Evolutionary conservation across 2,888 invertebrate genomes (phyloP).

Genomic region (Conops quadrifasciatus): DNA sequence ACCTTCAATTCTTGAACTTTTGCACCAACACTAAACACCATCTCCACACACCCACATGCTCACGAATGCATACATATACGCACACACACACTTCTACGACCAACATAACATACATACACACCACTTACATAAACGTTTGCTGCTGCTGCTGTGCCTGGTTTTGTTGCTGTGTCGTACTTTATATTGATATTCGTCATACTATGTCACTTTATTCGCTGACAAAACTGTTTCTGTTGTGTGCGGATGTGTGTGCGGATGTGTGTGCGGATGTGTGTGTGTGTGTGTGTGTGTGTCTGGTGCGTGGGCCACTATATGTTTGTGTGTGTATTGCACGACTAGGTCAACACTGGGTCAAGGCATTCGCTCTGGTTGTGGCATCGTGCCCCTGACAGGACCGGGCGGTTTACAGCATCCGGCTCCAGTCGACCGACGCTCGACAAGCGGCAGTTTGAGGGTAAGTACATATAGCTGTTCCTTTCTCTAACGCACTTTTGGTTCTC

Average conservation of each 20-base stretch:
- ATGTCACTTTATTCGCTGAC: too few relatives aligned
- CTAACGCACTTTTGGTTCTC: conserved; percentile 6
- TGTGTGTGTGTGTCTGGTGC: conserved; percentile 23
- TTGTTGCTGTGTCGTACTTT: too few relatives aligned
- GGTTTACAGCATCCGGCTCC: conserved; percentile 65
- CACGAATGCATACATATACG: not conserved
- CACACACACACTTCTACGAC: too few relatives aligned
- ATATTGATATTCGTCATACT: too few relatives aligned
- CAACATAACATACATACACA: too few relatives aligned
- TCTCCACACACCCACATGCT: not conserved
- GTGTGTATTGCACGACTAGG: conserved; percentile 54
- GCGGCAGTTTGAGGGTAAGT: conserved; percentile 65
- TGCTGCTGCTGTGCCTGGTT: too few relatives aligned
- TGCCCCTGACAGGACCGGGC: conserved; percentile 64
- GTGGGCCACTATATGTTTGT: conserved; percentile 23
- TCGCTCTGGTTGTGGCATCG: conserved; percentile 65
- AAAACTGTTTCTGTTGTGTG: not conserved
- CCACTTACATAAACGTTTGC: too few relatives aligned
- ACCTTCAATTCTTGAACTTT: conserved; percentile 1
- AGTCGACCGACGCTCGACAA: conserved; percentile 63
- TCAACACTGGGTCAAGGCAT: conserved; percentile 66
- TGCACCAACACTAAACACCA: not conserved
- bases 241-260: conserved; percentile 14
- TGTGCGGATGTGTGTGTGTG: conserved; percentile 13
- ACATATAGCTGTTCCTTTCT: conserved; percentile 32